Percentiles rank a stretch among this genome's conserved stretches.
Conservation (phyloP, 2,888 invertebrate species). For the Stictocephala bisonia region DNA sequence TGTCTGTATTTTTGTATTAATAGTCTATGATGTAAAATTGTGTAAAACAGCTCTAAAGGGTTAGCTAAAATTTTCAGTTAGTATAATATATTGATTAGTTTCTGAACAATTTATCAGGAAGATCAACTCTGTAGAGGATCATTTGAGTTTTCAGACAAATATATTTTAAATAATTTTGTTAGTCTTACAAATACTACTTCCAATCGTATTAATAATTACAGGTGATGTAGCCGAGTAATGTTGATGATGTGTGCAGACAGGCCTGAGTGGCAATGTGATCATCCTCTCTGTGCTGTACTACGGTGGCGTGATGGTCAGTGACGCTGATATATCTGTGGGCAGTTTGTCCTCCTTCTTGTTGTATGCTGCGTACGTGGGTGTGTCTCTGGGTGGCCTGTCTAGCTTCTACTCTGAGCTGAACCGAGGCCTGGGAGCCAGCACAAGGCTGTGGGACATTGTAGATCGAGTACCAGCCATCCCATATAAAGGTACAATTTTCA, state of each 20-base stretch:
- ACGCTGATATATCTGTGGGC: slow-evolving; percentile 82
- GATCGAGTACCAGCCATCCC: slow-evolving; percentile 85
- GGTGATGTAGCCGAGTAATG: too few relatives aligned
- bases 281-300: slow-evolving; percentile 92
- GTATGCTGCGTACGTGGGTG: slow-evolving; percentile 93
- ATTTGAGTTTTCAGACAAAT: too few relatives aligned
- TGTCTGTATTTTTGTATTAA: too few relatives aligned
- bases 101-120: too few relatives aligned
- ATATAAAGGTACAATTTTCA: slow-evolving; percentile 73
- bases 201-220: too few relatives aligned
- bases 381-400: slow-evolving; percentile 90
- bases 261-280: slow-evolving; percentile 89
- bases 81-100: too few relatives aligned
- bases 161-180: too few relatives aligned
- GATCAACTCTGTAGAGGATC: too few relatives aligned
- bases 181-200: too few relatives aligned
- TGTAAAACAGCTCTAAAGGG: too few relatives aligned
- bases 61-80: too few relatives aligned
- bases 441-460: slow-evolving; percentile 89
- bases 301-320: slow-evolving; percentile 89
- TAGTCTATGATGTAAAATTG: too few relatives aligned
- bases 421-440: slow-evolving; percentile 91
- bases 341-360: slow-evolving; percentile 92
- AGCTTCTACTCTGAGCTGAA: slow-evolving; percentile 95
- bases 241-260: slow-evolving; percentile 75